Evolutionary conservation across 2,888 invertebrate species (phyloP).

Genomic region (Volucella zonaria): DNA sequence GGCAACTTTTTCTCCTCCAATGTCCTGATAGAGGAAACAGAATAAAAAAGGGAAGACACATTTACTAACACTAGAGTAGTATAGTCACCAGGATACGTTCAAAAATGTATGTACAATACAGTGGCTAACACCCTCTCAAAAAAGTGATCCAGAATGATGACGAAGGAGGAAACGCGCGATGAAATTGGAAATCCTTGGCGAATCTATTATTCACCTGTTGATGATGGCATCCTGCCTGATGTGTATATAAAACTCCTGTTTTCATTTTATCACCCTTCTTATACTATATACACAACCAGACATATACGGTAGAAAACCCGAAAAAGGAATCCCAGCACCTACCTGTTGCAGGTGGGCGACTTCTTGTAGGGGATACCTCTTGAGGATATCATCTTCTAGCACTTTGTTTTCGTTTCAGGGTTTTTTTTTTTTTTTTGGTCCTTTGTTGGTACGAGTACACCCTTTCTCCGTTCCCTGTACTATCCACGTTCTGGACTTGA

Average conservation of each 20-base stretch:
- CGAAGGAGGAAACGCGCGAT: constrained; percentile 50
- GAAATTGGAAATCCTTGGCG: constrained; percentile 68
- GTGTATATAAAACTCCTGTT: constrained; percentile 22
- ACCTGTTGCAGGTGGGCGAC: constrained; percentile 62
- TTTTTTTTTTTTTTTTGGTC: constrained; percentile 1
- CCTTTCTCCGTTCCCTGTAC: neutral
- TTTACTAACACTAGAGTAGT: neutral
- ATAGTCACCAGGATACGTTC: constrained; percentile 48
- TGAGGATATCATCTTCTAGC: constrained; percentile 64
- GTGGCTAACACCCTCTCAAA: neutral
- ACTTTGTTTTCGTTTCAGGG: constrained; percentile 28
- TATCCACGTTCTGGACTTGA: constrained; percentile 32
- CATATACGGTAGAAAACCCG: constrained; percentile 22
- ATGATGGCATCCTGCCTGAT: constrained; percentile 53
- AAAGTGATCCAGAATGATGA: constrained; percentile 60
- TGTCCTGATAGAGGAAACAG: neutral
- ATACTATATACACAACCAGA: constrained; percentile 8
- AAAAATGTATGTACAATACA: neutral
- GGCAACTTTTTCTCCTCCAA: constrained; percentile 32
- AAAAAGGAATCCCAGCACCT: constrained; percentile 53
- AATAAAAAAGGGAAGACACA: too few relatives aligned
- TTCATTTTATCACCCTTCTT: constrained; percentile 51
- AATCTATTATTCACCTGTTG: constrained; percentile 74
- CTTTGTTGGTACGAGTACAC: neutral
- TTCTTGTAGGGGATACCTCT: constrained; percentile 54